Base-by-base conservation (phyloP, 2,797 vertebrate genomes). In the Parambassis ranga region DNA sequence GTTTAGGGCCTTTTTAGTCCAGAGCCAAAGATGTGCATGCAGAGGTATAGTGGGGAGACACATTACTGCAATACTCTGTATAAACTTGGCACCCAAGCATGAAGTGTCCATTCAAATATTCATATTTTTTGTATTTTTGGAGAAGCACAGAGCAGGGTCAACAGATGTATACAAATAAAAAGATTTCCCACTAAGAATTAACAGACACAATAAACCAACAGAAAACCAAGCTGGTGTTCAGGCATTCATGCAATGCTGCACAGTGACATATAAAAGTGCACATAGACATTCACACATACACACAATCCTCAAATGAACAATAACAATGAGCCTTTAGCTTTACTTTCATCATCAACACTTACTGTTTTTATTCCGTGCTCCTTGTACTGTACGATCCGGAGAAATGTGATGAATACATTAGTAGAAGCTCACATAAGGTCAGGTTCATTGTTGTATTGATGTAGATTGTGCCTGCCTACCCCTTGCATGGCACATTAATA, bases 351-450 rank as follows among this genome's bases (percentile, higher is more conserved):
- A 3, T 2, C 11, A 10, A 15, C 13, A 9, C 39, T 38, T 35
- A 35, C 16, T 19, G 7, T 64, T 57, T 60, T 43, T n/a, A 1
- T 24, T 33, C 16, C 26, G 8, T 32, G 31, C 18, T 33, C 56
- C 35, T 43, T 18, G 39, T 49, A 30, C 11, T 56, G 39, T 49
- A 16, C 19, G 55, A 67, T 64, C 22, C 16, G 39, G n/a, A 38
- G 26, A 62, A 28, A 14, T 23, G 26, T 27, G n/a, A n/a, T 53
- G 36, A 71, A 43, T 33, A 44, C n/a, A 67, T 51, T 38, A 10
- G 22, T 9, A 60, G 7, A 32, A 57, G 26, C 6, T 23, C 46
- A 28, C 2, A 9, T 35, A 68, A 61, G 71, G 61, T 79, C 47
- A 44, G 10, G 26, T 11, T 2, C 33, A 30, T 49, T 39, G 32